Base-by-base conservation (phyloP, 1,140 invertebrate genomes). In the Ectropis grisescens region DNA sequence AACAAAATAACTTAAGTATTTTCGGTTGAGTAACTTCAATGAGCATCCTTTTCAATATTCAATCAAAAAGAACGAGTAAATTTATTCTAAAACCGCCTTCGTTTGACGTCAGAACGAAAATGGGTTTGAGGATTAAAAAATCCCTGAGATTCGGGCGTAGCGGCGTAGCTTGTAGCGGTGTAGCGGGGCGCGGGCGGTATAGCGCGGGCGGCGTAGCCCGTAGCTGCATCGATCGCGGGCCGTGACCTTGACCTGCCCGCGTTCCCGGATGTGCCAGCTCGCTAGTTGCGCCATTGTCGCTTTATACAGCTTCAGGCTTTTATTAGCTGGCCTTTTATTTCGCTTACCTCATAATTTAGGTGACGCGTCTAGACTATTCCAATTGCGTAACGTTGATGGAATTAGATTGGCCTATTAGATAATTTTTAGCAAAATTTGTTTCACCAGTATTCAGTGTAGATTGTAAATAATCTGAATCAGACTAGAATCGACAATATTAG, bases 151-250 rank as follows among this genome's bases (percentile, higher is more conserved):
- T 40, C 37, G 38, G 48, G 36, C 47, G 53, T 52, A 47, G 53
- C 47, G 30, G 22, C 35, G 48, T 56, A 59, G 43, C 46, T 29
- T 8, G 16, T 6, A 26, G 24, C 6, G 6, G 6, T 2, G 56
- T 54, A 57, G 54, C 29, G 57, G 42, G 31, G 37, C 12, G 38
- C 27, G 48, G 49, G 35, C 31, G 46, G 51, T 49, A n/a, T n/a
- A 58, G 51, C 58, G 47, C 55, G 56, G 58, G 57, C 55, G 44
- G 36, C 49, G 57, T 64, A 65, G 78, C 78, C 36, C 49, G 56
- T 65, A 66, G 78, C 81, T 83, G 72, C 72, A 83, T 83, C 81
- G 81, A 83, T 82, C 71, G 58, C 62, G 62, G 70, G 65, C 78
- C 81, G 76, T 82, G 78, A 82, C 81, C 81, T 80, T 82, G 81